Evolutionary conservation across 2,888 invertebrate genomes (phyloP).

Genomic region (Aphidoletes aphidimyza): DNA sequence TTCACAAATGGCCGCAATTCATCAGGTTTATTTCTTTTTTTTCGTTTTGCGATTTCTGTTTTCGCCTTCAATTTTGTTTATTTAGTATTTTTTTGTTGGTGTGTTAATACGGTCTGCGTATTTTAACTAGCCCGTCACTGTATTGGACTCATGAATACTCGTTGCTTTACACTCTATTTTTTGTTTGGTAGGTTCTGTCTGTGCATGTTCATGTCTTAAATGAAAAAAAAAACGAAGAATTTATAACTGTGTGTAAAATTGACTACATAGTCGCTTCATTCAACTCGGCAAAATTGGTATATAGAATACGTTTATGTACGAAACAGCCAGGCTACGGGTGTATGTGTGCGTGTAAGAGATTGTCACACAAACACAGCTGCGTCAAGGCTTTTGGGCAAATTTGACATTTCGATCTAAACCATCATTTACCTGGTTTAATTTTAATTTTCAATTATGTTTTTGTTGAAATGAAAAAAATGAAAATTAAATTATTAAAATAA

Average conservation of each 20-base stretch:
- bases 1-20: constrained; percentile 38
- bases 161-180: background rate
- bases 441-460: background rate
- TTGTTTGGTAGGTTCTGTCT: background rate
- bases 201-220: background rate
- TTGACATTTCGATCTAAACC: constrained; percentile 15
- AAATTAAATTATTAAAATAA: background rate
- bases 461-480: background rate
- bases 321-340: background rate
- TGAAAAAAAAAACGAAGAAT: background rate
- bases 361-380: background rate
- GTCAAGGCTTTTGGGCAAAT: background rate
- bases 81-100: background rate
- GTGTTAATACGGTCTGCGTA: constrained; percentile 11
- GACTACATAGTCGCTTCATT: background rate
- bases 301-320: background rate
- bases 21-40: background rate
- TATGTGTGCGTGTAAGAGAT: background rate
- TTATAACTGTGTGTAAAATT: background rate
- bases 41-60: background rate
- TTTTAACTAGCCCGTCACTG: background rate
- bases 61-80: background rate
- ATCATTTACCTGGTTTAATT: background rate
- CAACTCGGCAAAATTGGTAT: background rate
- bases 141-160: background rate